Percentiles rank a stretch among this genome's conserved stretches.
Evolutionary conservation across 2,113 vertebrate genomes (phyloP).

Genomic region (Oncorhynchus mykiss): DNA sequence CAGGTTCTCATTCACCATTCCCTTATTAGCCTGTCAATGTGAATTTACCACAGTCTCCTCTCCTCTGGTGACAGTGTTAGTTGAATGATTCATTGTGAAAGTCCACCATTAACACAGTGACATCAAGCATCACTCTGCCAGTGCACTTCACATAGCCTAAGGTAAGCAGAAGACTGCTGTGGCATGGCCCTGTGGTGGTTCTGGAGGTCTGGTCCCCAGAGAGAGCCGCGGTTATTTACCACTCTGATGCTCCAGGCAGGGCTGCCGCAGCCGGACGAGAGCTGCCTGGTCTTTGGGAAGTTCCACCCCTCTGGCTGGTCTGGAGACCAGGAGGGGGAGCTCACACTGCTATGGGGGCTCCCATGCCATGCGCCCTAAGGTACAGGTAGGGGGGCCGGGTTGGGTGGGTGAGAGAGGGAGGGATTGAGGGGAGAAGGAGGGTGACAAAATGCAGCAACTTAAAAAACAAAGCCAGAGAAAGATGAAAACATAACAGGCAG

Average conservation of each 20-base stretch:
- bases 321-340: slow-evolving; percentile 93
- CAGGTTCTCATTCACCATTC: not conserved
- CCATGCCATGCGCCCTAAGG: slow-evolving; percentile 90
- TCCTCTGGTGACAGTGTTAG: not conserved
- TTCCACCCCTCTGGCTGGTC: slow-evolving; percentile 96
- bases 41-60: slow-evolving; percentile 11
- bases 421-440: slow-evolving; percentile 66
- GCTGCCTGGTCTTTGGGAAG: slow-evolving; percentile 93
- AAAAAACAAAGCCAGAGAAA: slow-evolving; percentile 88
- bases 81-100: slow-evolving; percentile 5
- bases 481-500: slow-evolving; percentile 74
- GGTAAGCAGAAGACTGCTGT: slow-evolving; percentile 27
- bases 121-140: slow-evolving; percentile 38
- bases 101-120: slow-evolving; percentile 39
- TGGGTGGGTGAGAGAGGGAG: slow-evolving; percentile 73
- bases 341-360: slow-evolving; percentile 94
- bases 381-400: slow-evolving; percentile 81
- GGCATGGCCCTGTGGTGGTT: slow-evolving; percentile 23
- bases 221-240: slow-evolving; percentile 93
- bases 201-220: slow-evolving; percentile 53
- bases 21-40: not conserved
- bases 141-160: slow-evolving; percentile 20
- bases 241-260: slow-evolving; percentile 99
- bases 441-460: slow-evolving; percentile 94
- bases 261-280: slow-evolving; percentile 76